A percentile compares a stretch with the other conserved stretches of the same genome.
phyloP scores from a whole-genome alignment of 2,888 invertebrate genomes.

The Adineta ricciae region DNA sequence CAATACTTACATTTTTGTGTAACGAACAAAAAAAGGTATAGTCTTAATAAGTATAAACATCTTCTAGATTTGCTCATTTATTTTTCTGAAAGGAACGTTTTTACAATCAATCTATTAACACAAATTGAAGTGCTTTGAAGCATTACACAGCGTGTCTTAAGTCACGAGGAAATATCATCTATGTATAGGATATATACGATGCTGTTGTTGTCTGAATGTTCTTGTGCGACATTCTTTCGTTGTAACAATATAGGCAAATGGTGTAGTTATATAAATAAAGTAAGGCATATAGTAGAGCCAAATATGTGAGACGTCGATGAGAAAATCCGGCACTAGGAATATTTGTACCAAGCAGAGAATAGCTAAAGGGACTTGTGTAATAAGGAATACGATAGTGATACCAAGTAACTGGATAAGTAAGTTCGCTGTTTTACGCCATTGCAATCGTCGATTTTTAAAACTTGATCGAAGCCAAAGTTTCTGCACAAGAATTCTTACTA shows the following conservation, averaged over 20 bases:
- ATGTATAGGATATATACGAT: not conserved
- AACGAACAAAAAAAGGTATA: no score
- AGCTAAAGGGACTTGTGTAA: not conserved
- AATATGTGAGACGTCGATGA: not conserved
- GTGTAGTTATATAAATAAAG: not conserved
- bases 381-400: not conserved
- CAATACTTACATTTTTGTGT: no score
- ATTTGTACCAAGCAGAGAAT: not conserved
- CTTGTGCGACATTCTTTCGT: not conserved
- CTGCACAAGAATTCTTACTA: not conserved
- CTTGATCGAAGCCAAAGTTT: not conserved
- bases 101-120: no score
- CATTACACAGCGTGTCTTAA: no score
- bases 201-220: not conserved
- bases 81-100: no score
- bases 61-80: no score
- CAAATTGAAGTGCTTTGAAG: no score
- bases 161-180: not conserved
- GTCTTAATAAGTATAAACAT: no score
- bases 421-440: not conserved
- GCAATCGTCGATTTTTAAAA: not conserved
- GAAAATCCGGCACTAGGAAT: not conserved
- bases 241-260: not conserved
- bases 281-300: not conserved
- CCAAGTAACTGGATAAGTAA: not conserved